A percentile compares a stretch with the other conserved stretches of the same genome.
Conservation (phyloP, 1,140 invertebrate genomes). For the Diprion similis region DNA sequence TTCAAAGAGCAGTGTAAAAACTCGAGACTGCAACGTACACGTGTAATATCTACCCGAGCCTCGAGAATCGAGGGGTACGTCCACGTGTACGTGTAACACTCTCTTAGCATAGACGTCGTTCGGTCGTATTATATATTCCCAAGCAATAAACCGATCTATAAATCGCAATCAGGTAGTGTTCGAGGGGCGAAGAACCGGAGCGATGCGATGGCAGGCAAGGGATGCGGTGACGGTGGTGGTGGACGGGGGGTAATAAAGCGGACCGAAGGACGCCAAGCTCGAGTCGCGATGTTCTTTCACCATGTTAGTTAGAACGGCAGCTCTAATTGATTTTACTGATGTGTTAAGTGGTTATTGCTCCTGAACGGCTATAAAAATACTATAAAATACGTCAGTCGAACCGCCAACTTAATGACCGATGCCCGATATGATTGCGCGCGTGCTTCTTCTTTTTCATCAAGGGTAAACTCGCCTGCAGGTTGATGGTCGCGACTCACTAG, state of each 20-base stretch:
- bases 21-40: neutral
- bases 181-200: constrained; percentile 21
- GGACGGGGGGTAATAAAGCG: constrained; percentile 32
- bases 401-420: neutral
- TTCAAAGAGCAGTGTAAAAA: constrained; percentile 15
- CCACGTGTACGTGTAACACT: neutral
- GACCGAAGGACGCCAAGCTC: constrained; percentile 7
- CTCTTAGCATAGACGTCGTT: neutral
- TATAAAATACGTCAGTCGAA: constrained; percentile 12
- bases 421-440: neutral
- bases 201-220: constrained; percentile 17
- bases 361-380: constrained; percentile 24
- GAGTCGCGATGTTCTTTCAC: constrained; percentile 29
- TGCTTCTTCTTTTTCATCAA: neutral
- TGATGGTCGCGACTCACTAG: neutral
- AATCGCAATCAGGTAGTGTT: constrained; percentile 33
- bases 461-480: neutral
- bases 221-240: constrained; percentile 9
- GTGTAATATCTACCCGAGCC: neutral
- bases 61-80: too few relatives aligned
- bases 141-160: constrained; percentile 36
- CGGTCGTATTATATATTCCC: neutral
- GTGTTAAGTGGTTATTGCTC: constrained; percentile 48
- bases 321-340: constrained; percentile 54
- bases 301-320: constrained; percentile 31